Conservation (phyloP, 2,113 vertebrate genomes). For the Suncus etruscus region DNA sequence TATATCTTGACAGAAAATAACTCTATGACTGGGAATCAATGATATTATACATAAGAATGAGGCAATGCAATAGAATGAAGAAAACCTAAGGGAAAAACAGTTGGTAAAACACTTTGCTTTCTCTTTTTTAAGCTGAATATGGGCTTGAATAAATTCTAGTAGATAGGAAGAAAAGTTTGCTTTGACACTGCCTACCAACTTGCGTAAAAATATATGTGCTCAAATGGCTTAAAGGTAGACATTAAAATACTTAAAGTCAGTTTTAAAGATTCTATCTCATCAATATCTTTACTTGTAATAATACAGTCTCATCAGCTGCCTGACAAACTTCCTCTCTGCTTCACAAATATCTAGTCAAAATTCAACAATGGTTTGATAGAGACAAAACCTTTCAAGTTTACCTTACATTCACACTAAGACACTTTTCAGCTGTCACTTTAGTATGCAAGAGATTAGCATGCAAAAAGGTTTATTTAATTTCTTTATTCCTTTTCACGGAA, state of each 20-base stretch:
- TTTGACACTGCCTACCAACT: conserved; percentile 28
- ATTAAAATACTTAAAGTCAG: conserved; percentile 28
- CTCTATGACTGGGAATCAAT: conserved; percentile 37
- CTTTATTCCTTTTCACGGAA: conserved; percentile 79
- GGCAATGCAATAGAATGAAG: conserved; percentile 46
- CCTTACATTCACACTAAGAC: conserved; percentile 27
- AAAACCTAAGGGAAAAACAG: conserved; percentile 31
- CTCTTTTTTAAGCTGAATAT: conserved; percentile 29
- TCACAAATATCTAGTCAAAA: conserved; percentile 68
- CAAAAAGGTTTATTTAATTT: conserved; percentile 84
- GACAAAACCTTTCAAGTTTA: conserved; percentile 45
- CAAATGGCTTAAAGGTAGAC: conserved; percentile 18
- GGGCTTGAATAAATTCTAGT: not conserved
- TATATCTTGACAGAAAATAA: conserved; percentile 18
- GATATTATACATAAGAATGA: conserved; percentile 27
- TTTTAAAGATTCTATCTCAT: conserved; percentile 51
- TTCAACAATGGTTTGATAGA: conserved; percentile 49
- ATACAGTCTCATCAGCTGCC: not conserved
- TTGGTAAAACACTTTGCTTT: not conserved
- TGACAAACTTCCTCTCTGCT: conserved; percentile 7
- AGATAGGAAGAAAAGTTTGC: not conserved
- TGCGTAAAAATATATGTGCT: conserved; percentile 36
- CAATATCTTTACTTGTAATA: not conserved
- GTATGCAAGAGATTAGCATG: conserved; percentile 74
- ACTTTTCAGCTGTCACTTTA: conserved; percentile 66